Conservation (phyloP, 2,888 invertebrate species). For the Chymomyza amoena region DNA sequence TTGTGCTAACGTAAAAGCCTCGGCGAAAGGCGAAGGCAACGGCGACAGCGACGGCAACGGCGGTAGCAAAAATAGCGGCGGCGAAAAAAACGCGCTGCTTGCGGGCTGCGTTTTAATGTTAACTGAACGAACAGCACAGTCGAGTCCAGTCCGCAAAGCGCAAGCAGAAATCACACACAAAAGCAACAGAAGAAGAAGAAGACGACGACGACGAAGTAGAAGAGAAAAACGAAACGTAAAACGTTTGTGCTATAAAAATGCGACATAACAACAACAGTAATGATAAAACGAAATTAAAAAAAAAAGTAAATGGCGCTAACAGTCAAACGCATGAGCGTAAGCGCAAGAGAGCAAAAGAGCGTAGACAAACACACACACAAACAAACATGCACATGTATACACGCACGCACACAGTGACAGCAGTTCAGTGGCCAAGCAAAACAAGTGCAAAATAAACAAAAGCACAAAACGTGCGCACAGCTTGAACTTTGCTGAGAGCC, state of each 20-base stretch:
- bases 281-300: constrained; percentile 15
- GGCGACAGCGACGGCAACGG: constrained; percentile 1
- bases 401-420: neutral
- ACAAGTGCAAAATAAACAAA: constrained; percentile 62
- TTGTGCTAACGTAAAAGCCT: neutral
- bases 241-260: constrained; percentile 60
- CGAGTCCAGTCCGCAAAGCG: neutral
- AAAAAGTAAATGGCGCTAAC: constrained; percentile 38
- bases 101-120: constrained; percentile 66
- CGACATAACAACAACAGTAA: constrained; percentile 43
- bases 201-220: too few relatives aligned
- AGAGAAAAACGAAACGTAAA: constrained; percentile 4
- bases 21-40: neutral
- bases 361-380: neutral
- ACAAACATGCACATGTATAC: neutral
- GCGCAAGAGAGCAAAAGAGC: neutral
- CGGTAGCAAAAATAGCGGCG: constrained; percentile 38
- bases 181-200: constrained; percentile 23
- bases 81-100: constrained; percentile 48
- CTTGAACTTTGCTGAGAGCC: constrained; percentile 4
- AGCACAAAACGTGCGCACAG: constrained; percentile 47
- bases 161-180: constrained; percentile 5
- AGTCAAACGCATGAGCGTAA: too few relatives aligned
- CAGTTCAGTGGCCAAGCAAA: constrained; percentile 10
- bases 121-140: constrained; percentile 48